Percentiles rank a stretch among this genome's conserved stretches.
Conservation (phyloP, 2,797 vertebrate species). For the Betta splendens region DNA sequence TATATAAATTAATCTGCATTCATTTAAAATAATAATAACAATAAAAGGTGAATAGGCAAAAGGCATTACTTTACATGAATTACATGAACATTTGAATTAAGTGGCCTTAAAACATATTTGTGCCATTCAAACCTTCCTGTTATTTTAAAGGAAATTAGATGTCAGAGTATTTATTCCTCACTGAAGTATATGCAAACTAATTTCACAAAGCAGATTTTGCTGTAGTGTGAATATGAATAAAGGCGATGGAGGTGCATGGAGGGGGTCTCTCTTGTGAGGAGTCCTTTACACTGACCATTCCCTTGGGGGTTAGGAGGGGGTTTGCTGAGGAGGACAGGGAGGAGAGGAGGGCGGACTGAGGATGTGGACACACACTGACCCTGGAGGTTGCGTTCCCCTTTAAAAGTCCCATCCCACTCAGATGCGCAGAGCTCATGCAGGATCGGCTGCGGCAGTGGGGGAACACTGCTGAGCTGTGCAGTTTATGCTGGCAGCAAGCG, state of each 20-base stretch:
- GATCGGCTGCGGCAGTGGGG: slow-evolving; percentile 84
- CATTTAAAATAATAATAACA: no score
- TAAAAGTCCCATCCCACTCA: slow-evolving; percentile 89
- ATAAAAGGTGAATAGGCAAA: no score
- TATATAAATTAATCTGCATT: background rate
- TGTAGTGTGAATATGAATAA: slow-evolving; percentile 67
- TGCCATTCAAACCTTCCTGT: slow-evolving; percentile 4
- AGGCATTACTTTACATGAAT: no score
- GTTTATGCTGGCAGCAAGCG: slow-evolving; percentile 86
- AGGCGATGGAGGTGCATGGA: slow-evolving; percentile 43
- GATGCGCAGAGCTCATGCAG: slow-evolving; percentile 88
- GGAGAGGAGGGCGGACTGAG: slow-evolving; percentile 65
- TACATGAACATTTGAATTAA: background rate
- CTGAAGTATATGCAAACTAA: slow-evolving; percentile 50
- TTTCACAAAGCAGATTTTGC: slow-evolving; percentile 60
- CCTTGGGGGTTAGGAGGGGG: slow-evolving; percentile 34
- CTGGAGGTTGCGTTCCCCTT: slow-evolving; percentile 88
- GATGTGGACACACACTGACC: slow-evolving; percentile 77
- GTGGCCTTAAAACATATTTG: slow-evolving; percentile 9
- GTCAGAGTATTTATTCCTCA: slow-evolving; percentile 41
- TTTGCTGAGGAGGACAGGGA: slow-evolving; percentile 53
- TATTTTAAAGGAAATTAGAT: slow-evolving; percentile 33
- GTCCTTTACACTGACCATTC: slow-evolving; percentile 74
- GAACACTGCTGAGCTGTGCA: slow-evolving; percentile 91
- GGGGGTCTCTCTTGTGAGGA: slow-evolving; percentile 63